Conservation (phyloP, 2,797 vertebrate genomes). For the Phoeniculus purpureus region DNA sequence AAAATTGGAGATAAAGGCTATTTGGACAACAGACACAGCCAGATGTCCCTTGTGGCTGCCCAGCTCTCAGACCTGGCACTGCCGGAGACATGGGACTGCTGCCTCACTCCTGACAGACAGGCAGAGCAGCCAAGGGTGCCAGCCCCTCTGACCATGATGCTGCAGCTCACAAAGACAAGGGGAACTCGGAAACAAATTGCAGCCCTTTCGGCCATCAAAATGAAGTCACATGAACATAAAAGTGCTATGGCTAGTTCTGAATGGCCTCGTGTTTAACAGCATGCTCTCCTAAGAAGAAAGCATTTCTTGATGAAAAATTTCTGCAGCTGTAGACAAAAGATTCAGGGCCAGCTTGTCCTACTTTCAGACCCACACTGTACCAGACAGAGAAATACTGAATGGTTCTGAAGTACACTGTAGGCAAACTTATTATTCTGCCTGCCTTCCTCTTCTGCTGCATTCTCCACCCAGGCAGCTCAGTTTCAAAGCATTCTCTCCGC, state of each 20-base stretch:
- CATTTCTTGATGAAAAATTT: not conserved
- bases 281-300: not conserved
- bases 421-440: not conserved
- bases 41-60: not conserved
- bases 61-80: not conserved
- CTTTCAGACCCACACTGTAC: not conserved
- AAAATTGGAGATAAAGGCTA: not conserved
- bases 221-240: not conserved
- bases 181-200: not conserved
- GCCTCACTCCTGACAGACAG: not conserved
- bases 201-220: not conserved
- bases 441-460: not conserved
- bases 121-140: not conserved
- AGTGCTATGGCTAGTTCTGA: not conserved
- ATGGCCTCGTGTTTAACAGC: not conserved
- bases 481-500: not conserved
- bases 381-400: not conserved
- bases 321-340: not conserved
- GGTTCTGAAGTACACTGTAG: not conserved
- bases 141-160: not conserved
- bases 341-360: not conserved
- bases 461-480: not conserved
- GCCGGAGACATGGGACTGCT: rapidly evolving
- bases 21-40: not conserved
- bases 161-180: not conserved